Evolutionary conservation across 2,888 invertebrate species (phyloP).

Genomic region (Ennomos fuscantarius): DNA sequence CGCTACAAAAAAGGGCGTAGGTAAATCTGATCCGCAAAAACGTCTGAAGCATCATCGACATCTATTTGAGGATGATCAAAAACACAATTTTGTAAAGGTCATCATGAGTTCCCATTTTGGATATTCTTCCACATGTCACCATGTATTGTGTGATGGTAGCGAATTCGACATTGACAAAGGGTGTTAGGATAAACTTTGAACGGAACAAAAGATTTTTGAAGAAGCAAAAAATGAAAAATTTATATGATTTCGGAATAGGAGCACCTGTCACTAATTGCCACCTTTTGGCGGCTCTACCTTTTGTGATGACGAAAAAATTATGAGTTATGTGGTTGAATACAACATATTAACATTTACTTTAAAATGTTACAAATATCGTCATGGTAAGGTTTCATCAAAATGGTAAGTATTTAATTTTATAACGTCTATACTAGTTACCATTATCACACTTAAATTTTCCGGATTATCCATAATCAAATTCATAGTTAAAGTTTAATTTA

Average conservation of each 20-base stretch:
- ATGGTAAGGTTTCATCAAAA: no score
- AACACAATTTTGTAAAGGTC: constrained; percentile 66
- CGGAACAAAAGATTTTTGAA: constrained; percentile 63
- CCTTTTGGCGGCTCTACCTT: constrained; percentile 76
- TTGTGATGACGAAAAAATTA: constrained; percentile 52
- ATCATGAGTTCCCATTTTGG: constrained; percentile 67
- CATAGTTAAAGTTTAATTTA: no score
- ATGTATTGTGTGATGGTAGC: constrained; percentile 77
- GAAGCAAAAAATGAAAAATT: constrained; percentile 66
- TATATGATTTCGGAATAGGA: constrained; percentile 68
- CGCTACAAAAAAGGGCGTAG: constrained; percentile 47
- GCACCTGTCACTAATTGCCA: constrained; percentile 84
- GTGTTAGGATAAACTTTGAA: constrained; percentile 71
- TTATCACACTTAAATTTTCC: no score
- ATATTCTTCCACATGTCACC: constrained; percentile 75
- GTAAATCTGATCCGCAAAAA: constrained; percentile 60
- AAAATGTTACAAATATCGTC: no score
- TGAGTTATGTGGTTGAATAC: constrained; percentile 31
- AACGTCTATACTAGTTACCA: no score
- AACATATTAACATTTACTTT: constrained; percentile 1
- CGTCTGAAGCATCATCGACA: constrained; percentile 54
- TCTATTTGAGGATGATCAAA: constrained; percentile 27
- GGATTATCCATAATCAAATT: no score
- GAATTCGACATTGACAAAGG: constrained; percentile 79
- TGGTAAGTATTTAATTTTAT: no score